Percentiles rank a stretch among this genome's conserved stretches.
Conservation (phyloP, 2,113 vertebrate species). For the Pomatostomus ruficeps region DNA sequence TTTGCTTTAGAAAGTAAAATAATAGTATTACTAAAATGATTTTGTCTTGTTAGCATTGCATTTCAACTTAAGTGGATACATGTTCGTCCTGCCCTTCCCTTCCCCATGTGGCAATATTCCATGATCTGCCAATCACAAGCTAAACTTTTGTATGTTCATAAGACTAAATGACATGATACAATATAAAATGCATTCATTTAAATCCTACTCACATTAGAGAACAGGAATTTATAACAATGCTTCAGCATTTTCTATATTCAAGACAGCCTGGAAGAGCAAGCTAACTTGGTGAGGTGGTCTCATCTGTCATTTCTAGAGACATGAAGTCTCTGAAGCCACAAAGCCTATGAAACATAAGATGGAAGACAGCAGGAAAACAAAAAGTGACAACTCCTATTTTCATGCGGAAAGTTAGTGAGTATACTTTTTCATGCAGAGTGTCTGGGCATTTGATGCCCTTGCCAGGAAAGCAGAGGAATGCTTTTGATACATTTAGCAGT, state of each 20-base stretch:
- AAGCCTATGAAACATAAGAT: neutral
- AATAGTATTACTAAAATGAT: neutral
- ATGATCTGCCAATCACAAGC: neutral
- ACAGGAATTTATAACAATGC: neutral
- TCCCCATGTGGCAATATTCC: neutral
- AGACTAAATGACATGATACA: neutral
- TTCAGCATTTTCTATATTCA: neutral
- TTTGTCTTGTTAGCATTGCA: neutral
- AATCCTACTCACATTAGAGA: neutral
- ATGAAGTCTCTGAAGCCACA: neutral
- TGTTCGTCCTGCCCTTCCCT: neutral
- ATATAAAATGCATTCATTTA: neutral
- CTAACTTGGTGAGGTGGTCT: neutral
- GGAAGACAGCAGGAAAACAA: neutral
- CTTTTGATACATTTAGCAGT: neutral
- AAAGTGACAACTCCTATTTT: neutral
- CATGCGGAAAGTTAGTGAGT: neutral
- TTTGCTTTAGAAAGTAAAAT: neutral
- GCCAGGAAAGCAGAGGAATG: neutral
- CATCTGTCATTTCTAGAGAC: neutral
- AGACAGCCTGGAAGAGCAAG: neutral
- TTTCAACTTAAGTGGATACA: neutral
- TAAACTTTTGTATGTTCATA: neutral
- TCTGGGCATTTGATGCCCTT: neutral
- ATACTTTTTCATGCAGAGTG: neutral